Evolutionary conservation across 1,140 invertebrate species (phyloP).

Genomic region (Drosophila sproati): DNA sequence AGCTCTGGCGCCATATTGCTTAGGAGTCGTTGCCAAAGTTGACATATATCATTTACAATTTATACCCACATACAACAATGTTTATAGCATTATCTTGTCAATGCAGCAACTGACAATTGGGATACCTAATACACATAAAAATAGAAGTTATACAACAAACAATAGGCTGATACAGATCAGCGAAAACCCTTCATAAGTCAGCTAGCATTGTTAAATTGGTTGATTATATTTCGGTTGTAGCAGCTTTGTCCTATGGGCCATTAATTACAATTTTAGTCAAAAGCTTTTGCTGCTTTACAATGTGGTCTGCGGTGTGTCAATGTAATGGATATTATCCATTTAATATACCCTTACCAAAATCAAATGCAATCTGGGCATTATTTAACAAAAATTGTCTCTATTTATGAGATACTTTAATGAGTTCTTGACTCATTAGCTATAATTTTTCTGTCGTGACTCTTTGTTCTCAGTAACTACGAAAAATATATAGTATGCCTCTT

Average conservation of each 20-base stretch:
- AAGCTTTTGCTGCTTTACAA: conserved; percentile 36
- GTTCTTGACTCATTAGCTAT: neutral
- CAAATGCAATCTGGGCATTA: neutral
- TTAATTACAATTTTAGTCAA: conserved; percentile 68
- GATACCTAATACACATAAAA: neutral
- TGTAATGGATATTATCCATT: too few relatives aligned
- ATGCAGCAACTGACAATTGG: conserved; percentile 16
- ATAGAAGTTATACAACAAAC: neutral
- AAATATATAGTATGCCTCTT: neutral
- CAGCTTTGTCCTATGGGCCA: conserved; percentile 54
- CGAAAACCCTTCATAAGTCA: too few relatives aligned
- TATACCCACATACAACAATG: neutral
- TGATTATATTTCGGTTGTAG: conserved; percentile 66
- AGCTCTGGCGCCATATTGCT: conserved; percentile 66
- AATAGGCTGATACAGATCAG: neutral
- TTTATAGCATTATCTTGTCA: neutral
- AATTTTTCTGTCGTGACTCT: neutral
- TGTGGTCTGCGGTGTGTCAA: too few relatives aligned
- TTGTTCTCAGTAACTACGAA: neutral
- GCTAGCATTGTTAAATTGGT: conserved; percentile 39
- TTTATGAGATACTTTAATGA: neutral
- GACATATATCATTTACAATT: conserved; percentile 27
- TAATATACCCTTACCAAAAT: too few relatives aligned
- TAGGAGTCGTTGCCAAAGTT: conserved; percentile 73
- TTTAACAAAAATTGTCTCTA: neutral